A percentile compares a stretch with the other conserved stretches of the same genome.
phyloP scores from a whole-genome alignment of 2,113 vertebrate species.

The Bagarius yarrelli region DNA sequence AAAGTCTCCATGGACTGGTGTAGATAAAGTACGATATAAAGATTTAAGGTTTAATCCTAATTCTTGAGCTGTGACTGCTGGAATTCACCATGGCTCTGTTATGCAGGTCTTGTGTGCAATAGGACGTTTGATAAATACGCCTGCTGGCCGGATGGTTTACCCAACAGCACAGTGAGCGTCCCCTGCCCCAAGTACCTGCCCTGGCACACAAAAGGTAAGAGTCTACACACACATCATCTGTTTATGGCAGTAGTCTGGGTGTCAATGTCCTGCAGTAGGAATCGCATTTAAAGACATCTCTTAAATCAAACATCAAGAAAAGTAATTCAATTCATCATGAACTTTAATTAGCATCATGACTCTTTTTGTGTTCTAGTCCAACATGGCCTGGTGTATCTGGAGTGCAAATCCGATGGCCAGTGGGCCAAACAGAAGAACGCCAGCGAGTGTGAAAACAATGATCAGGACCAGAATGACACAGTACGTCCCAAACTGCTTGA shows the following conservation, averaged over 20 bases:
- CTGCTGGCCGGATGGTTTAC: slow-evolving; percentile 91
- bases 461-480: slow-evolving; percentile 61
- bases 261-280: neutral
- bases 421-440: slow-evolving; percentile 77
- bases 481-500: slow-evolving; percentile 15
- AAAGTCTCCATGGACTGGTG: neutral
- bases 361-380: slow-evolving; percentile 71
- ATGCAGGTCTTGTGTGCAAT: slow-evolving; percentile 85
- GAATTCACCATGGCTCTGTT: neutral
- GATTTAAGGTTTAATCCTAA: neutral
- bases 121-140: slow-evolving; percentile 84
- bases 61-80: neutral
- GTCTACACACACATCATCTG: neutral
- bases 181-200: slow-evolving; percentile 92
- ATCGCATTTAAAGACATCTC: too few relatives aligned
- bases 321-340: too few relatives aligned
- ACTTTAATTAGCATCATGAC: slow-evolving; percentile 1
- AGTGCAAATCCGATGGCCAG: slow-evolving; percentile 81
- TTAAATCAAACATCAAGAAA: too few relatives aligned
- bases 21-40: neutral
- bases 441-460: slow-evolving; percentile 77
- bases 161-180: slow-evolving; percentile 84
- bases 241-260: neutral
- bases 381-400: slow-evolving; percentile 80
- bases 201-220: slow-evolving; percentile 81